phyloP scores from a whole-genome alignment of 1,140 invertebrate species.

The Drosophila serrata region DNA sequence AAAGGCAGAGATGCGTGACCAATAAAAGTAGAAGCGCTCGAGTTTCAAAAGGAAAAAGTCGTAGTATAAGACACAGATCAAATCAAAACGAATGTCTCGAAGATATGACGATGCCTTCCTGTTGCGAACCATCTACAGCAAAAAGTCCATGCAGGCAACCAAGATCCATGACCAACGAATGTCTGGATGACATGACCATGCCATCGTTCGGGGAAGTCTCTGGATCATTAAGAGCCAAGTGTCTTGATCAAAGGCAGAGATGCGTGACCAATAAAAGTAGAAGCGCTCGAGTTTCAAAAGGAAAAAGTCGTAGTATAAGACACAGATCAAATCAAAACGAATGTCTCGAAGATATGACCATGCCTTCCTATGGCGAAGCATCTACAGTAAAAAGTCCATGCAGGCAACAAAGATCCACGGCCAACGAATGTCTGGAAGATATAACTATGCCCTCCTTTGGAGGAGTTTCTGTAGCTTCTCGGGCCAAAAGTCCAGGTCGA shows the following conservation, averaged over 20 bases:
- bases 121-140: neutral
- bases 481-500: neutral
- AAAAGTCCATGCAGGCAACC: neutral
- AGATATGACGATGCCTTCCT: conserved; percentile 18
- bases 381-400: neutral
- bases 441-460: neutral
- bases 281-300: neutral
- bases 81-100: conserved; percentile 22
- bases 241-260: neutral
- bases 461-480: neutral
- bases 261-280: neutral
- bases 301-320: neutral
- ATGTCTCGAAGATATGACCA: conserved; percentile 16
- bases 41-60: neutral
- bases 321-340: conserved; percentile 6
- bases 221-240: neutral
- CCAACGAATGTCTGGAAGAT: conserved; percentile 25
- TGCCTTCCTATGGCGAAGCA: neutral
- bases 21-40: neutral
- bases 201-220: neutral
- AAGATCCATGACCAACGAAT: conserved; percentile 12
- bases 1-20: neutral
- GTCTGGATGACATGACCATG: conserved; percentile 22
- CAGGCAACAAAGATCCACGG: neutral
- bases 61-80: neutral